A percentile compares a stretch with the other conserved stretches of the same genome.
phyloP scores from a whole-genome alignment of 2,113 vertebrate species.

The Oryzias woworae region DNA sequence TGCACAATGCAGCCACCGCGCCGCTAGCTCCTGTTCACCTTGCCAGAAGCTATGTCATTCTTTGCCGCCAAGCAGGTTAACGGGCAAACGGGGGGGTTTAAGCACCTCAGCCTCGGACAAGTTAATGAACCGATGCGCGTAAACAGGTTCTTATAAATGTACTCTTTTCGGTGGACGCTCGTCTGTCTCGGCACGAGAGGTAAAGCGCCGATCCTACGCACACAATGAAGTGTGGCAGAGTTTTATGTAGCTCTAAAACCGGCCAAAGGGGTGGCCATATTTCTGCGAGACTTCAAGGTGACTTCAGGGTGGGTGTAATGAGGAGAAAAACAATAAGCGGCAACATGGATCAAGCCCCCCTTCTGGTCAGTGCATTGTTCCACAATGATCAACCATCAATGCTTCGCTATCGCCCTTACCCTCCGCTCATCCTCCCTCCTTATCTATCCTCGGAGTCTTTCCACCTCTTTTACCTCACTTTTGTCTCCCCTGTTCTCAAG shows the following conservation, averaged over 20 bases:
- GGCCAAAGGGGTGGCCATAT: slow-evolving; percentile 47
- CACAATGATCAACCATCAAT: slow-evolving; percentile 29
- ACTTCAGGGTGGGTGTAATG: slow-evolving; percentile 36
- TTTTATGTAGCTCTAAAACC: slow-evolving; percentile 68
- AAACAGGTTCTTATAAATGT: slow-evolving; percentile 41
- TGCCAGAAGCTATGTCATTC: slow-evolving; percentile 53
- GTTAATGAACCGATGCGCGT: slow-evolving; percentile 29
- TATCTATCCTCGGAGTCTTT: slow-evolving; percentile 61
- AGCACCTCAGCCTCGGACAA: slow-evolving; percentile 38
- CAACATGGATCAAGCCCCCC: slow-evolving; percentile 19
- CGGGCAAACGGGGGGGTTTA: slow-evolving; percentile 20
- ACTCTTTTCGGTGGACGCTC: slow-evolving; percentile 10
- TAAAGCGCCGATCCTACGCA: slow-evolving; percentile 28
- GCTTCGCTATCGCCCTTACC: slow-evolving; percentile 23
- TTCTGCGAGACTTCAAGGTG: slow-evolving; percentile 64
- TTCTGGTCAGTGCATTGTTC: slow-evolving; percentile 44
- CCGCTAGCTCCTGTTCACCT: slow-evolving; percentile 61
- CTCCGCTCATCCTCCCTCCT: slow-evolving; percentile 40
- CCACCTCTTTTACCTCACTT: slow-evolving; percentile 57
- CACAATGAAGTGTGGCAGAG: slow-evolving; percentile 3
- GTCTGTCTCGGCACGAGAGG: slow-evolving; percentile 39
- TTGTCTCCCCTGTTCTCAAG: slow-evolving; percentile 24
- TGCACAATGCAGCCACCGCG: slow-evolving; percentile 47
- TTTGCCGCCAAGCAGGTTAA: slow-evolving; percentile 28
- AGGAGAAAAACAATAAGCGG: slow-evolving; percentile 46